Evolutionary conservation across 30 jellyfish, hydroid and myxozoan genomes (phyloP), one percentile per base, ranked within the genome.

Genomic region (Calvadosia cruxmelitensis): DNA sequence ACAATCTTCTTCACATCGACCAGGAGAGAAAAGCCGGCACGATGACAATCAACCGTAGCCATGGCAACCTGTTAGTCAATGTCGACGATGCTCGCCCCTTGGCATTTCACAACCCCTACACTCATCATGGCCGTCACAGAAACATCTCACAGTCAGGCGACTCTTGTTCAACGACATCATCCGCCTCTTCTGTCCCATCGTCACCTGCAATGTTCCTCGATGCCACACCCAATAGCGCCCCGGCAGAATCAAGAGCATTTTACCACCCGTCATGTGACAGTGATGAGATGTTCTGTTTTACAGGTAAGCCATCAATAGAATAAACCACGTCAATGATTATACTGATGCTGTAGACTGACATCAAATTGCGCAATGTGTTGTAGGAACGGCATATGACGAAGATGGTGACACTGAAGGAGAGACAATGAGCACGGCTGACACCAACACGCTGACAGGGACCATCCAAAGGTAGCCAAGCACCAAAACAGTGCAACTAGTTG

Each of bases 181-280:
- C 95, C 31, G 82, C 95, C 15, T 84, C 95, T 1, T 84, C 95
- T n/a, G 86, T 49, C 30, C 86, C 95, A 3, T 84, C 95, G 25
- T 84, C 95, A 1, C 86, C 95, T 12, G 86, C 79, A 3, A 73
- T 68, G 13, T 42, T 42, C 20, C 57, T 42, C 20, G 57, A 42
- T 20, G 92, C 68, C 68, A 71, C 92, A 5, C 95, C 95, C 20
- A 57, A 31, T 53, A 83, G 72, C 35, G 77, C 84, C 7, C 78
- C 83, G 35, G 52, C 66, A n/a, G 67, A 32, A n/a, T 73, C 64
- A 51, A 73, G 66, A 31, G 84, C 65, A 0, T 78, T 68, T 49
- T 78, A 68, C 50, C 69, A 68, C 82, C 52, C 81, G 0, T 72
- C 82, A 1, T 49, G 80, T 0, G 78, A 72, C 0, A 71, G 66